Conservation (phyloP, 1,140 invertebrate genomes). For the Delia radicum region DNA sequence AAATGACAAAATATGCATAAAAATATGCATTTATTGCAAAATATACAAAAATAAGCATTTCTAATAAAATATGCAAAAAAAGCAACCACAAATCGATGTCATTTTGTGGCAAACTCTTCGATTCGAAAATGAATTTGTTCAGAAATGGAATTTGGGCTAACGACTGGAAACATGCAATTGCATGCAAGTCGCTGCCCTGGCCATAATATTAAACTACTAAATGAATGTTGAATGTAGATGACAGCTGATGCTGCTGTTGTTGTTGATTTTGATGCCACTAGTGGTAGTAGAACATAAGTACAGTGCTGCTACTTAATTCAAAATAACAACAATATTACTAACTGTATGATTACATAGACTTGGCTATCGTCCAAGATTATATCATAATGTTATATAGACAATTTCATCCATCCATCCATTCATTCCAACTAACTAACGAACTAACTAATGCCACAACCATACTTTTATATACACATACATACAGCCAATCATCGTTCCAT, state of each 20-base stretch:
- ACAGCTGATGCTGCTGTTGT: background rate
- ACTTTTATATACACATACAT: background rate
- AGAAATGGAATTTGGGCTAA: no score
- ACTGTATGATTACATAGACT: background rate
- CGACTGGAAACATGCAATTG: no score
- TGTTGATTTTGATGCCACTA: background rate
- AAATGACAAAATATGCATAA: no score
- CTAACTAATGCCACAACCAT: no score
- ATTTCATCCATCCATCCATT: background rate
- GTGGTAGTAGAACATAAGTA: no score
- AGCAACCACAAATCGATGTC: no score
- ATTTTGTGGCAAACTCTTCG: no score
- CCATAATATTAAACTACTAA: background rate
- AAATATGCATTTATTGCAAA: no score
- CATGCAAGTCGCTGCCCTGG: background rate
- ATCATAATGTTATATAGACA: background rate
- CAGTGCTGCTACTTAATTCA: background rate
- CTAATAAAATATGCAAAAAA: no score
- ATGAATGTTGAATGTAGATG: background rate
- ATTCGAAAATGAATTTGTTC: no score
- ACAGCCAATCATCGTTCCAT: no score
- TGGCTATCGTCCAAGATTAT: background rate
- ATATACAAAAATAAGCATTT: no score
- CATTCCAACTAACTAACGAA: background rate
- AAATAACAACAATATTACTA: background rate